phyloP scores from a whole-genome alignment of 2,113 vertebrate species.

The Alexandromys fortis region DNA sequence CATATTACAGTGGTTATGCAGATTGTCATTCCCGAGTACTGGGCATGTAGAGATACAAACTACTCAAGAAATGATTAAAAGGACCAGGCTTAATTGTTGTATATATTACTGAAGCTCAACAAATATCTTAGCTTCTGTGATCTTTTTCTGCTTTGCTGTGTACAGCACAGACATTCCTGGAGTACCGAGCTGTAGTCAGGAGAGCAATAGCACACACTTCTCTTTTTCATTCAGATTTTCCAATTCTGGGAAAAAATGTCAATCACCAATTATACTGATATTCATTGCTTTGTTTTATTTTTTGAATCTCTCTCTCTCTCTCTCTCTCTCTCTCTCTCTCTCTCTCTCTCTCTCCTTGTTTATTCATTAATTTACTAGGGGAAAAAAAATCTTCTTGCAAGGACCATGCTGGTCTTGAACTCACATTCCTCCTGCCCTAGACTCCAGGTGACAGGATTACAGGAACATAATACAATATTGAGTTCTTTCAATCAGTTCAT shows the following conservation, averaged over 20 bases:
- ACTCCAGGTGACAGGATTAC: neutral
- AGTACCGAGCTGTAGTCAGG: neutral
- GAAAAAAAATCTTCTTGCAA: neutral
- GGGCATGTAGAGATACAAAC: neutral
- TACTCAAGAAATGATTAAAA: neutral
- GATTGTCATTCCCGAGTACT: neutral
- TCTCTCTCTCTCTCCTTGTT: neutral
- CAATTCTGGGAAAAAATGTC: neutral
- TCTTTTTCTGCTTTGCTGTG: neutral
- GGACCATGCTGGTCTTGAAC: neutral
- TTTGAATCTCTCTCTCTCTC: too few relatives aligned
- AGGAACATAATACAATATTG: neutral
- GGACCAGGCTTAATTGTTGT: neutral
- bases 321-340: too few relatives aligned
- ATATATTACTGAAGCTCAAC: neutral
- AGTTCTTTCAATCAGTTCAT: neutral
- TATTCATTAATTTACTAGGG: neutral
- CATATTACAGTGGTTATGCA: neutral
- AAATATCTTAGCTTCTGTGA: neutral
- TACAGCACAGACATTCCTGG: neutral
- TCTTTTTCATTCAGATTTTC: neutral
- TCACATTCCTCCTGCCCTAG: neutral
- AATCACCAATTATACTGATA: neutral
- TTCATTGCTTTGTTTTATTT: neutral
- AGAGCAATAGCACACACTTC: neutral